Conservation (phyloP, 2,888 invertebrate species). For the Vesta saturnalis region DNA sequence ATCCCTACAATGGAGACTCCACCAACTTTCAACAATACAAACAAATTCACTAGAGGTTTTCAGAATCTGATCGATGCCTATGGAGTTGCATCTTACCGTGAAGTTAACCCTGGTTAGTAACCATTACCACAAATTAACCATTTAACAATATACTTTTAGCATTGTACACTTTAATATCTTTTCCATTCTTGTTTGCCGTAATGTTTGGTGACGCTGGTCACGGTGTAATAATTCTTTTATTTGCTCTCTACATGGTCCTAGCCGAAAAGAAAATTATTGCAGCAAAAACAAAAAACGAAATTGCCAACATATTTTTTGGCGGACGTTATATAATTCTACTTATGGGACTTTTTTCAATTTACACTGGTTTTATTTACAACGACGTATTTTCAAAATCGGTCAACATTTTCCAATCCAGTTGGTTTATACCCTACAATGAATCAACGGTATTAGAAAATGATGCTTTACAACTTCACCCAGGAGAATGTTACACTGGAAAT, state of each 20-base stretch:
- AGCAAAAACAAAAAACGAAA: slow-evolving; percentile 77
- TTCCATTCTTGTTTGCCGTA: slow-evolving; percentile 95
- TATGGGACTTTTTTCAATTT: slow-evolving; percentile 82
- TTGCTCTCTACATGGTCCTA: slow-evolving; percentile 83
- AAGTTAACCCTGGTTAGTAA: slow-evolving; percentile 85
- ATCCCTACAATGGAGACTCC: slow-evolving; percentile 84
- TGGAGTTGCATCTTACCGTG: slow-evolving; percentile 91
- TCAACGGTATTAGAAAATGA: slow-evolving; percentile 44
- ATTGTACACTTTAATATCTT: slow-evolving; percentile 77
- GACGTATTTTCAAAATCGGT: slow-evolving; percentile 79
- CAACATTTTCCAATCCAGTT: slow-evolving; percentile 76
- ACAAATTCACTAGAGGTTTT: slow-evolving; percentile 93
- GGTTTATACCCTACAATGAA: slow-evolving; percentile 59
- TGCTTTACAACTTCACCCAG: slow-evolving; percentile 62
- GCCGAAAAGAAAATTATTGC: slow-evolving; percentile 80
- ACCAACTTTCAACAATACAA: slow-evolving; percentile 92
- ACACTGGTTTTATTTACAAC: slow-evolving; percentile 78
- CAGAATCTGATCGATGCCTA: slow-evolving; percentile 94
- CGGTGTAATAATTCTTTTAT: slow-evolving; percentile 82
- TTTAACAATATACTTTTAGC: slow-evolving; percentile 49
- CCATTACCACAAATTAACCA: not conserved
- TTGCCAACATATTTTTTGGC: slow-evolving; percentile 78
- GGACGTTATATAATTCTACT: slow-evolving; percentile 82
- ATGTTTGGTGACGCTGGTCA: too few relatives aligned
- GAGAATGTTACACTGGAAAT: slow-evolving; percentile 56